Percentiles rank a stretch among this genome's conserved stretches.
These are phyloP conservation scores for Microplitis demolitor DNA, from an alignment of 1,140 invertebrate species.

Conservation along the genomic window DNA sequence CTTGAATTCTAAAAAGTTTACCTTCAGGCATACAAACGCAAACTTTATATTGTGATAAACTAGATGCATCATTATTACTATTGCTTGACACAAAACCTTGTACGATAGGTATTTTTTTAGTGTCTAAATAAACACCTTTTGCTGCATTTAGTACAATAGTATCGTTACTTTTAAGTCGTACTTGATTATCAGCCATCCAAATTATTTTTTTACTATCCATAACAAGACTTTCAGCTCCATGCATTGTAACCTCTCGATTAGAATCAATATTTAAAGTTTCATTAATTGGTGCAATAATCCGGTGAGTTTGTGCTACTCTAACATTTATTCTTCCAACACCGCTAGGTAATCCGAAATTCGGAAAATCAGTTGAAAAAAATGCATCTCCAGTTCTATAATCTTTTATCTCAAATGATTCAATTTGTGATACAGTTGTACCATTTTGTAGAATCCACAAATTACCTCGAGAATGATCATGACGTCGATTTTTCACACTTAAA, in stretches of 20 bases:
- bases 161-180: conserved; percentile 80
- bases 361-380: conserved; percentile 76
- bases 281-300: conserved; percentile 75
- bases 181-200: conserved; percentile 78
- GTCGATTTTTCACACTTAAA: conserved; percentile 62
- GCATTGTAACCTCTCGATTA: conserved; percentile 62
- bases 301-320: conserved; percentile 70
- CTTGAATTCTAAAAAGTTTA: conserved; percentile 77
- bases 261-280: conserved; percentile 71
- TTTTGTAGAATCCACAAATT: conserved; percentile 52
- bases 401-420: conserved; percentile 71
- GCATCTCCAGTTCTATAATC: conserved; percentile 67
- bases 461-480: conserved; percentile 32
- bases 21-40: conserved; percentile 88
- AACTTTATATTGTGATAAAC: conserved; percentile 73
- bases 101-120: conserved; percentile 73
- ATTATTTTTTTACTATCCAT: conserved; percentile 69
- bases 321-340: conserved; percentile 73
- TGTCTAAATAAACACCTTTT: conserved; percentile 74
- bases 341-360: conserved; percentile 73
- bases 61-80: conserved; percentile 51
- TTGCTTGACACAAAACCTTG: conserved; percentile 52
- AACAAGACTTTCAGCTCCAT: conserved; percentile 69
- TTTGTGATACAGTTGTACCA: conserved; percentile 69
- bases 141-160: conserved; percentile 73